Evolutionary conservation across 2,113 vertebrate species (phyloP).

Genomic region (Garra rufa): DNA sequence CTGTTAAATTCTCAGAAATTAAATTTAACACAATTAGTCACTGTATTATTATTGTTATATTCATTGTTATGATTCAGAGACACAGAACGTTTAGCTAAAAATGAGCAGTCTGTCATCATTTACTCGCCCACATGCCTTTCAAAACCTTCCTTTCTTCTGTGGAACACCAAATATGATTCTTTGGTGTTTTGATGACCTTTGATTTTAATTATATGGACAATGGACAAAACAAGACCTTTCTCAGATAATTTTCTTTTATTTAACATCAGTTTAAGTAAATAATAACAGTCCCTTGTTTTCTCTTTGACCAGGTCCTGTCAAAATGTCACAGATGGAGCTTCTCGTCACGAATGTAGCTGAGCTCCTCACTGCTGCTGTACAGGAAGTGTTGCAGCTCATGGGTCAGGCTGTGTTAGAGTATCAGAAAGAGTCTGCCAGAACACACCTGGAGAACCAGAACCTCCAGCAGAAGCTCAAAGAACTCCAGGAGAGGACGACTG

Average conservation of each 20-base stretch:
- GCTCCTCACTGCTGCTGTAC: constrained; percentile 50
- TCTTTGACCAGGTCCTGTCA: constrained; percentile 5
- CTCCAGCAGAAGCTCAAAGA: constrained; percentile 47
- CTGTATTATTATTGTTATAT: not conserved
- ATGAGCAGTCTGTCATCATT: not conserved
- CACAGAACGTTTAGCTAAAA: not conserved
- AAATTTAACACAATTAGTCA: not conserved
- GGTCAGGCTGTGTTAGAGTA: constrained; percentile 53
- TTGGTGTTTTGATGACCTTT: not conserved
- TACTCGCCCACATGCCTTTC: not conserved
- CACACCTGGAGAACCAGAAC: constrained; percentile 47
- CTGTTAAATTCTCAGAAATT: no score
- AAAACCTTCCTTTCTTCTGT: not conserved
- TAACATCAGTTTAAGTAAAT: not conserved
- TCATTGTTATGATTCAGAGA: not conserved
- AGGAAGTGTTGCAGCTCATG: constrained; percentile 57
- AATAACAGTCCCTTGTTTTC: not conserved
- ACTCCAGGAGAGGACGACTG: constrained; percentile 21
- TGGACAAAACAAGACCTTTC: not conserved
- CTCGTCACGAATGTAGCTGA: constrained; percentile 50
- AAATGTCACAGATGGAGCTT: constrained; percentile 54
- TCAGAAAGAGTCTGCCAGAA: constrained; percentile 37
- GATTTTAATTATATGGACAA: not conserved
- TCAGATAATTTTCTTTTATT: not conserved
- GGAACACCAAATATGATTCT: not conserved